These are phyloP conservation scores for Geothlypis trichas DNA, from an alignment of 2,113 vertebrate species.

Conservation along the genomic window DNA sequence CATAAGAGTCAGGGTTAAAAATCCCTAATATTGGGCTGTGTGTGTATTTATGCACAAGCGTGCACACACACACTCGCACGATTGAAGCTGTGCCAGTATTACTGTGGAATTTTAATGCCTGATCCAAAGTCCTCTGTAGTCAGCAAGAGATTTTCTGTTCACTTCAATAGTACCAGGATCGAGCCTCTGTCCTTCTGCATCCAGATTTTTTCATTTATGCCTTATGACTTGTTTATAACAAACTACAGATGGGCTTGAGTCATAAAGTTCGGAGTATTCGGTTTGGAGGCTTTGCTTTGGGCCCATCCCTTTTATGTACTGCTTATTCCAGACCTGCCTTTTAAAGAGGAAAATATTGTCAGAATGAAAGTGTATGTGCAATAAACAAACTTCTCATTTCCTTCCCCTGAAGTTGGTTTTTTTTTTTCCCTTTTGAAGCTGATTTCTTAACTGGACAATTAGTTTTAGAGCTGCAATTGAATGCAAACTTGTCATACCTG, in stretches of 20 bases:
- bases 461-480: conserved; percentile 25
- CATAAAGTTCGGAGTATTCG: conserved; percentile 52
- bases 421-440: conserved; percentile 15
- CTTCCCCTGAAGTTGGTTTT: conserved; percentile 11
- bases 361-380: conserved; percentile 53
- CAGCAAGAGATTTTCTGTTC: conserved; percentile 58
- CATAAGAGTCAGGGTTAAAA: conserved; percentile 17
- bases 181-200: conserved; percentile 45
- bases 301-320: conserved; percentile 59
- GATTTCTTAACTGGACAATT: conserved; percentile 40
- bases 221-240: conserved; percentile 69
- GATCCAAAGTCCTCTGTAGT: conserved; percentile 55
- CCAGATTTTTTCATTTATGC: conserved; percentile 72
- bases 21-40: not conserved
- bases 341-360: conserved; percentile 53
- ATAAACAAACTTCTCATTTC: conserved; percentile 62
- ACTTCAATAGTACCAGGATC: conserved; percentile 49
- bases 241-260: conserved; percentile 66
- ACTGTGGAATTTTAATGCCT: conserved; percentile 58
- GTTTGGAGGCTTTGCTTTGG: conserved; percentile 53
- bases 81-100: conserved; percentile 62
- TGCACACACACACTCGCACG: not conserved
- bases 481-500: conserved; percentile 44
- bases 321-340: conserved; percentile 48
- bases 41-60: not conserved